Base-by-base conservation (phyloP, 2,797 vertebrate genomes). In the Enteromius thamalakanensis region DNA sequence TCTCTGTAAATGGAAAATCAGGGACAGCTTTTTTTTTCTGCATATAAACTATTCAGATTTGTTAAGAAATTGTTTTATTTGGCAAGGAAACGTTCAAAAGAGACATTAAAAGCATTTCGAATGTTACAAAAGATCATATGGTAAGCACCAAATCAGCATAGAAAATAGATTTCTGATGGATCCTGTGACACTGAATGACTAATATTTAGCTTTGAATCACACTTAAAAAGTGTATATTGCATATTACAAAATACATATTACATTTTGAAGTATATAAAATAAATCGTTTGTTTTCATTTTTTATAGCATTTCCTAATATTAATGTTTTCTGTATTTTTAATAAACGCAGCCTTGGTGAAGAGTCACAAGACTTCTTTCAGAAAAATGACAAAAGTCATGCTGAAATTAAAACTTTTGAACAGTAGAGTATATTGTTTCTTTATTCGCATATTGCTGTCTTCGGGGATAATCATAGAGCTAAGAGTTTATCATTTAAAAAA, bases 1-100 rank as follows among this genome's bases (percentile, higher is more conserved):
- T 40, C 58, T 32, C 60, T 84, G 76, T 32, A 17, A 82, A 85
- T 78, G 60, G 42, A 75, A 70, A 40, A 84, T 78, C 34, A 7
- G 29, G 8, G 32, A 6, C 69, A 62, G 76, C 1, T 7, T 12
- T 55, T 37, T 75, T 55, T 21, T 37, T 75, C 32, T 37, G 1
- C 6, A n/a, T 58, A 12, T 74, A 6, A 10, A 53, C 29, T 34
- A 34, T 75, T 37, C 0, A 60, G 55, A 55, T 51, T 49, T 6
- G 15, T 51, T 7, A 53, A 53, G 6, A 53, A 53, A 53, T 55
- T n/a, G 9, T 55, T 55, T n/a, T 55, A 51, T 51, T 71, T 29
- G 6, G 10, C 19, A 74, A 3, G 19, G 6, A 14, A 37, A 34
- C 19, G 19, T 14, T 37, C 21, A 55, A 37, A 55, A 55, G 11